phyloP scores from a whole-genome alignment of 2,888 invertebrate species.

The Cephus pulcher region DNA sequence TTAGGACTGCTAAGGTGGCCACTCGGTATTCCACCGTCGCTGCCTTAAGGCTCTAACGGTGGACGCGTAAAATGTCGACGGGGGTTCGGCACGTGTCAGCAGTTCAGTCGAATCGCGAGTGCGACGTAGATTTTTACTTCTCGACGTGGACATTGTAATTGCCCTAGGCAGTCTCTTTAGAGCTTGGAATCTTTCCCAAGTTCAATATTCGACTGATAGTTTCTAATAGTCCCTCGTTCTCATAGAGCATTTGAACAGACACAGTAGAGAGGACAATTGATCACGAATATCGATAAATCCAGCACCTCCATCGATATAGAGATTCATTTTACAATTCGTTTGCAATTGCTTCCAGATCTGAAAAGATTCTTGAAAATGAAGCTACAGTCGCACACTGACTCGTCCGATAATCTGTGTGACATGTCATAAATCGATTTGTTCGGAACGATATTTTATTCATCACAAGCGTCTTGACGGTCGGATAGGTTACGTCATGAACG shows the following conservation, averaged over 20 bases:
- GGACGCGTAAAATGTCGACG: not conserved
- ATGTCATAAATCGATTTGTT: not conserved
- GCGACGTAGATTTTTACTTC: not conserved
- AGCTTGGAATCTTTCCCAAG: constrained; percentile 11
- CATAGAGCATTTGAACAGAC: not conserved
- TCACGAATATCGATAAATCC: not conserved
- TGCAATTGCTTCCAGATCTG: not conserved
- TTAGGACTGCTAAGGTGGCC: not conserved
- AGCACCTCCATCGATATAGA: not conserved
- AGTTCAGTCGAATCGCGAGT: not conserved
- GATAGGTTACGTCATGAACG: not conserved
- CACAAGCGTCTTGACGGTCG: not conserved
- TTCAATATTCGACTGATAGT: constrained; percentile 33
- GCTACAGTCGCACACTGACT: not conserved
- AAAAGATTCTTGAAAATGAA: not conserved
- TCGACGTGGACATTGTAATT: not conserved
- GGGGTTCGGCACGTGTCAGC: not conserved
- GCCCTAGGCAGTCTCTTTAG: not conserved
- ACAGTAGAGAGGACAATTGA: not conserved
- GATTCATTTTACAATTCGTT: not conserved
- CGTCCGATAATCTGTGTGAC: not conserved
- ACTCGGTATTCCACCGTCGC: not conserved
- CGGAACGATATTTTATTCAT: not conserved
- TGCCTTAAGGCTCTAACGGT: not conserved
- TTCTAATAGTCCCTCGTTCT: constrained; percentile 17